These are phyloP conservation scores for Drosophila fulvimacula DNA, from an alignment of 2,888 invertebrate species.

Conservation along the genomic window DNA sequence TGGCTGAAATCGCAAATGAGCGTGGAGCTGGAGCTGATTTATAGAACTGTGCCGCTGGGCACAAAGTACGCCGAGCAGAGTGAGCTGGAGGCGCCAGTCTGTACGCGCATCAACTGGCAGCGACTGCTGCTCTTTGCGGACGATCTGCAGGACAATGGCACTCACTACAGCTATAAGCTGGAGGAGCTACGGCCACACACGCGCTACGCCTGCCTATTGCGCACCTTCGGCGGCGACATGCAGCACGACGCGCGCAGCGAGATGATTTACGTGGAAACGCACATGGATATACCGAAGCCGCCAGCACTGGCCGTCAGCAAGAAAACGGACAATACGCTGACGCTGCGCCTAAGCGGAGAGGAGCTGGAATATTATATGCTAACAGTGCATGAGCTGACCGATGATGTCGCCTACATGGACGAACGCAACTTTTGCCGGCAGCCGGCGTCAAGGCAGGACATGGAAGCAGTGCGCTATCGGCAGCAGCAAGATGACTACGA, in stretches of 20 bases:
- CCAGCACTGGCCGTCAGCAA: slow-evolving; percentile 74
- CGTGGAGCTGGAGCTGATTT: slow-evolving; percentile 75
- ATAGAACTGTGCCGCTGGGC: slow-evolving; percentile 55
- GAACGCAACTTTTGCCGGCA: slow-evolving; percentile 86
- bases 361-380: slow-evolving; percentile 80
- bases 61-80: slow-evolving; percentile 54
- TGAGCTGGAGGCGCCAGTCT: slow-evolving; percentile 78
- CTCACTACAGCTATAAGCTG: slow-evolving; percentile 78
- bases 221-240: slow-evolving; percentile 87
- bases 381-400: slow-evolving; percentile 79
- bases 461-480: slow-evolving; percentile 39
- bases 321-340: slow-evolving; percentile 81
- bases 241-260: slow-evolving; percentile 81
- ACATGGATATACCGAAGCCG: slow-evolving; percentile 86
- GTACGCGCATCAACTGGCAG: slow-evolving; percentile 80
- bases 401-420: slow-evolving; percentile 84
- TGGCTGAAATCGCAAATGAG: slow-evolving; percentile 79
- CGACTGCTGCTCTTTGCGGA: slow-evolving; percentile 66
- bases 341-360: slow-evolving; percentile 86
- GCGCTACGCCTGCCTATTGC: slow-evolving; percentile 90
- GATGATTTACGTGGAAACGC: slow-evolving; percentile 86
- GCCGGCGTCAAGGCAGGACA: slow-evolving; percentile 50
- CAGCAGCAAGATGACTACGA: slow-evolving; percentile 66
- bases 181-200: slow-evolving; percentile 88
- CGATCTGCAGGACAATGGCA: slow-evolving; percentile 63